Percentiles rank a stretch among this genome's conserved stretches.
Evolutionary conservation across 2,888 invertebrate genomes (phyloP).

Genomic region (Leptinotarsa rubiginosa): DNA sequence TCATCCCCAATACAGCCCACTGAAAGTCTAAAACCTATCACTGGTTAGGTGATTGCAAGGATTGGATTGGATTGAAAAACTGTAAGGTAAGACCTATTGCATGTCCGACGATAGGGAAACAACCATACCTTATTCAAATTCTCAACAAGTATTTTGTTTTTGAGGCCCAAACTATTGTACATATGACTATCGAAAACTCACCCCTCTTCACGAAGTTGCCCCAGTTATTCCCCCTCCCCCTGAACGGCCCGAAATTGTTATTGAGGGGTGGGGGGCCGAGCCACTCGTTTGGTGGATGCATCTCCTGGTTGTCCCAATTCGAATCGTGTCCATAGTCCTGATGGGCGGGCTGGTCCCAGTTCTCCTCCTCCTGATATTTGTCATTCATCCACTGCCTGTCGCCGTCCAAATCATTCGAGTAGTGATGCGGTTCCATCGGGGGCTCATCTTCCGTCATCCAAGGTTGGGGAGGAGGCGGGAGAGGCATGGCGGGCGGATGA

Average conservation of each 20-base stretch:
- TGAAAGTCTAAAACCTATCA: no score
- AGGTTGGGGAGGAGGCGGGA: slow-evolving; percentile 31
- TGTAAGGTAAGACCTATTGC: no score
- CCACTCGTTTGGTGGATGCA: slow-evolving; percentile 35
- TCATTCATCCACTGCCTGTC: slow-evolving; percentile 21
- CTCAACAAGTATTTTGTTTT: no score
- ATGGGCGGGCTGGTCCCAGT: slow-evolving; percentile 16
- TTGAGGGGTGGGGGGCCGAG: slow-evolving; percentile 27
- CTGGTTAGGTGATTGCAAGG: no score
- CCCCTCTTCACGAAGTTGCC: slow-evolving; percentile 34
- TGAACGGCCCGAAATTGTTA: slow-evolving; percentile 35
- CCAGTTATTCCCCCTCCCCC: slow-evolving; percentile 38
- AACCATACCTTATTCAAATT: no score
- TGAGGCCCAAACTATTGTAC: no score
- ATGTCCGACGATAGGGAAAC: no score
- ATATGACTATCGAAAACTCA: slow-evolving; percentile 6
- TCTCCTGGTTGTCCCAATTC: neutral
- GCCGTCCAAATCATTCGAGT: neutral
- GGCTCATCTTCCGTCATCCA: slow-evolving; percentile 33
- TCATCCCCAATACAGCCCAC: no score
- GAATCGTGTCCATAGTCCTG: neutral
- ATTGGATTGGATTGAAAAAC: no score
- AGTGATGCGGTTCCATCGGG: no score
- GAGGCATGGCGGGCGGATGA: slow-evolving; percentile 23
- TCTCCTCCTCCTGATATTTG: slow-evolving; percentile 20